Conservation (phyloP, 2,797 vertebrate species). For the Crenuchus spilurus region DNA sequence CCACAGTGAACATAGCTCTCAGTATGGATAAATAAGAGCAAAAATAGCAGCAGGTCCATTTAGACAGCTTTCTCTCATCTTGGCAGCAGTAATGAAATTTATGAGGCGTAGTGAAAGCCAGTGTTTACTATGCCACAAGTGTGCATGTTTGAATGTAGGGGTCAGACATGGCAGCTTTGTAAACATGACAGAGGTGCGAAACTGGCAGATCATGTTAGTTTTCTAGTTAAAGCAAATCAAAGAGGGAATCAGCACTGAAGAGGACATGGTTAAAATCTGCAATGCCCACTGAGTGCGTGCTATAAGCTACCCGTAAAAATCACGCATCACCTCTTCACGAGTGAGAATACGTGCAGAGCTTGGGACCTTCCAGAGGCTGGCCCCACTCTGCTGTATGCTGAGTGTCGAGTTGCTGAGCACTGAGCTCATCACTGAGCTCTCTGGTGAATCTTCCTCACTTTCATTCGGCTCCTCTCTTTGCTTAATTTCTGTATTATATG, state of each 20-base stretch:
- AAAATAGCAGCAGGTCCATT: conserved; percentile 30
- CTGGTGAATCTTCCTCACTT: conserved; percentile 56
- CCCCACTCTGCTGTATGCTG: conserved; percentile 76
- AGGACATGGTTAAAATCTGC: not conserved
- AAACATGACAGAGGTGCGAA: conserved; percentile 5
- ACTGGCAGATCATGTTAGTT: not conserved
- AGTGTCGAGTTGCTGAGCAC: conserved; percentile 53
- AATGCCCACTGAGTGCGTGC: not conserved
- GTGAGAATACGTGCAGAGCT: conserved; percentile 79
- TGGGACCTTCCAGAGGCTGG: conserved; percentile 89
- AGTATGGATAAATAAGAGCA: conserved; percentile 5
- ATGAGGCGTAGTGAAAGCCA: not conserved
- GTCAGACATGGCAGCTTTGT: not conserved
- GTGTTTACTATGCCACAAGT: not conserved
- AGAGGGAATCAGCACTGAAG: not conserved
- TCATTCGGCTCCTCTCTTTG: conserved; percentile 53
- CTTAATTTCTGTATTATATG: conserved; percentile 44
- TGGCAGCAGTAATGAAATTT: not conserved
- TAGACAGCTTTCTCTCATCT: conserved; percentile 23
- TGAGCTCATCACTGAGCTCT: conserved; percentile 40
- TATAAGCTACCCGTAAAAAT: conserved; percentile 65
- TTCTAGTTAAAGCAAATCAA: not conserved
- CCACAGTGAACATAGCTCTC: not conserved
- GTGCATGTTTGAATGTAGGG: not conserved
- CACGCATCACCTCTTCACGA: conserved; percentile 71